A percentile compares a stretch with the other conserved stretches of the same genome.
Evolutionary conservation across 2,113 vertebrate species (phyloP).

Genomic region (Anarrhichthys ocellatus): DNA sequence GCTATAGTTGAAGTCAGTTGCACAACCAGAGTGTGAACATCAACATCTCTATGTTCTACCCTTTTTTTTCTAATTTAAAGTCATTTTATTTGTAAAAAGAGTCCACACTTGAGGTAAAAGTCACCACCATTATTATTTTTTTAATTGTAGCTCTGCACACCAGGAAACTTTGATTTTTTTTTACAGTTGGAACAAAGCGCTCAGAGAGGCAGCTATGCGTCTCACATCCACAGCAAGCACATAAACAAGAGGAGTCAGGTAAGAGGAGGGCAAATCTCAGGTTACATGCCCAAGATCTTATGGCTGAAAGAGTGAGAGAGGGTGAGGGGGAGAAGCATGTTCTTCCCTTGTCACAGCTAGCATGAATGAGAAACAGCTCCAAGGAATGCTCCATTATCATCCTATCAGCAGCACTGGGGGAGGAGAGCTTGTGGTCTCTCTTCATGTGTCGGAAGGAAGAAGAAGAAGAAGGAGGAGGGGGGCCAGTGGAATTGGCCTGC

Average conservation of each 20-base stretch:
- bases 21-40: conserved; percentile 41
- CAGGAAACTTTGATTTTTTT: conserved; percentile 26
- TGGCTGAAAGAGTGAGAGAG: conserved; percentile 45
- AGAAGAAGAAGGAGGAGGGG: neutral
- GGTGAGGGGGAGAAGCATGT: conserved; percentile 50
- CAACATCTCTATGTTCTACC: neutral
- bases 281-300: conserved; percentile 70
- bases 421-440: conserved; percentile 67
- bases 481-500: conserved; percentile 62
- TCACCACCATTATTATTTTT: conserved; percentile 20
- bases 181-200: conserved; percentile 17
- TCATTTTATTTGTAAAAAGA: conserved; percentile 34
- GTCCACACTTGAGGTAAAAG: conserved; percentile 22
- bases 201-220: conserved; percentile 50
- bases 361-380: conserved; percentile 77
- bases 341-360: conserved; percentile 75
- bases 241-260: conserved; percentile 60
- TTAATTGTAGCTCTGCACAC: neutral
- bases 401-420: conserved; percentile 76
- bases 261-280: conserved; percentile 65
- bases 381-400: conserved; percentile 79
- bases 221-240: conserved; percentile 51
- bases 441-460: conserved; percentile 65
- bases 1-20: conserved; percentile 55
- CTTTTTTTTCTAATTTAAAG: neutral